Evolutionary conservation across 2,113 vertebrate genomes (phyloP).

Genomic region (Oncorhynchus masou): DNA sequence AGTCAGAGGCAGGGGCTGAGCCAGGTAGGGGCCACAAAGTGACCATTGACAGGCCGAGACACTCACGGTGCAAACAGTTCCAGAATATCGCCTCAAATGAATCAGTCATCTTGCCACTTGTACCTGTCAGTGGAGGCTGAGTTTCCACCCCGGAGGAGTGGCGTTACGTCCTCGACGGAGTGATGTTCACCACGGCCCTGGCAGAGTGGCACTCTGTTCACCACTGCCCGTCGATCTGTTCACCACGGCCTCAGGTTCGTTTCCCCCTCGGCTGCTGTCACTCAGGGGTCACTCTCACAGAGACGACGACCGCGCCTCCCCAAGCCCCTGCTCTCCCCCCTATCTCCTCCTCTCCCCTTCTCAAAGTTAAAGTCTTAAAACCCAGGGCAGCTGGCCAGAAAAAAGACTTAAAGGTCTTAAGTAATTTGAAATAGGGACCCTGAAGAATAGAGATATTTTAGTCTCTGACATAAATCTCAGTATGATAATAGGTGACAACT

Average conservation of each 20-base stretch:
- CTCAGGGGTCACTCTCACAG: background rate
- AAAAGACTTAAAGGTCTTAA: constrained; percentile 13
- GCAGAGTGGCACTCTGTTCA: background rate
- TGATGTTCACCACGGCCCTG: constrained; percentile 11
- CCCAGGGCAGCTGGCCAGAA: constrained; percentile 11
- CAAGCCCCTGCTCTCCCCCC: background rate
- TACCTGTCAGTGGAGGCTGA: constrained; percentile 52
- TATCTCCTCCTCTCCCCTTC: background rate
- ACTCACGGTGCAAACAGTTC: constrained; percentile 13
- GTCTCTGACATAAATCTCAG: background rate
- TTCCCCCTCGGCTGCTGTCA: background rate
- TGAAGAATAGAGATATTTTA: background rate
- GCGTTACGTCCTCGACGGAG: no score
- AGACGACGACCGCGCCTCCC: background rate
- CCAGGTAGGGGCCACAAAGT: constrained; percentile 15
- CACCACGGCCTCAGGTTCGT: background rate
- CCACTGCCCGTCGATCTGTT: background rate
- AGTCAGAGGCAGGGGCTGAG: background rate
- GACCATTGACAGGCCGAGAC: constrained; percentile 44
- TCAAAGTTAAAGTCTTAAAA: constrained; percentile 8
- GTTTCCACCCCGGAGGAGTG: background rate
- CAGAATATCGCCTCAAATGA: constrained; percentile 49
- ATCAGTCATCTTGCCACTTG: constrained; percentile 57
- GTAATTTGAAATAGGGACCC: constrained; percentile 18
- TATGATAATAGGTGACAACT: background rate